Base-by-base conservation (phyloP, 2,113 vertebrate species). In the Zosterops pallidus region DNA sequence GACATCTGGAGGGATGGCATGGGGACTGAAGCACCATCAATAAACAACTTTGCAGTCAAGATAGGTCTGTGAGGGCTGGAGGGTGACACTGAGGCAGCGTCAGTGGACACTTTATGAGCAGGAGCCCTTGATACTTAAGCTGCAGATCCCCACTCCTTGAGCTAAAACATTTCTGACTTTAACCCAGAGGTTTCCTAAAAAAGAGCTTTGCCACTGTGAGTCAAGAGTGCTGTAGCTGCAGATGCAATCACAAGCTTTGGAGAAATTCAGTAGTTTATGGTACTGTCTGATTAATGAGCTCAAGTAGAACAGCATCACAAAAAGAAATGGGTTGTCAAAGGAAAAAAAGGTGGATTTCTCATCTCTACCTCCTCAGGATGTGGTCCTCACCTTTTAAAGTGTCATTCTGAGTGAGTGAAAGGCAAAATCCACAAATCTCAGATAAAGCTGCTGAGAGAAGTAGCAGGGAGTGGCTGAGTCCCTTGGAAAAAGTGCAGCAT, bases 41-140 rank as follows among this genome's bases (percentile, higher is more conserved):
- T 24, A 41, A 33, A 52, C 25, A 86, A 53, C 71, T 72, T 12
- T 47, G 77, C 11, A 26, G 37, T 14, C 62, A 41, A 14, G 29
- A 19, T 21, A 46, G 53, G 41, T 53, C 76, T 50, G 42, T 9
- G 29, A 78, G 72, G 29, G 29, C 56, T 64, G 84, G n/a, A 47
- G 47, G 12, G 29, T 2, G 10, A 69, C 1, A 3, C 1, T 0
- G 1, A 35, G 23, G 42, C n/a, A 53, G 25, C 0, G 0, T 18
- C 1, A 0, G 33, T 6, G 16, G 52, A 28, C 0, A 0, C 23
- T 62, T 70, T 39, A 22, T 5, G 2, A 56, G 23, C 7, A 2
- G 25, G 47, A 33, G 81, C 16, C 49, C 92, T 70, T 44, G 42
- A 42, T 75, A 15, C 6, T 71, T 47, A 31, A 71, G 49, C 12